A percentile compares a stretch with the other conserved stretches of the same genome.
Conservation (phyloP, 2,113 vertebrate species). For the Cettia cetti region DNA sequence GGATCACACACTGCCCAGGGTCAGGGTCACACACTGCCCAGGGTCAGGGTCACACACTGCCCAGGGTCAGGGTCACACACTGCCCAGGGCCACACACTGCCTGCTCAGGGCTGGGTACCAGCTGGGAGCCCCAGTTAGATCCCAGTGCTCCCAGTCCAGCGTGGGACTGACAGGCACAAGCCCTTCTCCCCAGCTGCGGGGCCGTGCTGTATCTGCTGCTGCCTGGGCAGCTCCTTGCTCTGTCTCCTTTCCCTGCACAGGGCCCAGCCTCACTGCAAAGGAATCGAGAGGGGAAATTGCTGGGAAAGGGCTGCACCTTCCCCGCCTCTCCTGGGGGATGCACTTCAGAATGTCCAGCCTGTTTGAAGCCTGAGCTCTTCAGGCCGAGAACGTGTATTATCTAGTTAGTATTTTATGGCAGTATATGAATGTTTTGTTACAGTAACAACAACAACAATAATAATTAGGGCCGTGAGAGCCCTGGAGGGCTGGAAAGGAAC, state of each 20-base stretch:
- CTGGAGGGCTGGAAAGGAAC: constrained; percentile 55
- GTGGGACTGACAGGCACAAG: not conserved
- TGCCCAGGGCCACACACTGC: too few species aligned
- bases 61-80: not conserved
- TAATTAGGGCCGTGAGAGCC: constrained; percentile 63
- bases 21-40: too few species aligned
- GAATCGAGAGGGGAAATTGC: not conserved
- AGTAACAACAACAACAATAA: constrained; percentile 62
- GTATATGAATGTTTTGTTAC: constrained; percentile 61
- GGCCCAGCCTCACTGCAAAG: not conserved
- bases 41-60: not conserved
- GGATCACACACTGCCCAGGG: too few species aligned
- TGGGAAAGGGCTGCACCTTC: not conserved
- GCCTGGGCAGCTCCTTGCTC: not conserved
- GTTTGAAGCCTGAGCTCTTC: constrained; percentile 26
- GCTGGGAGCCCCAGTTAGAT: not conserved
- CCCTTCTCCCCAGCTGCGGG: not conserved
- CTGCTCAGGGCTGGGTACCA: not conserved
- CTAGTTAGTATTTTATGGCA: constrained; percentile 58
- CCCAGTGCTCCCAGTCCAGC: accelerated
- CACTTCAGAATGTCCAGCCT: not conserved
- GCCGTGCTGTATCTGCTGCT: not conserved
- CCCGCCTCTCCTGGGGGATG: not conserved
- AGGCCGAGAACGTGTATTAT: constrained; percentile 56
- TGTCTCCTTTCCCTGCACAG: accelerated